phyloP scores from a whole-genome alignment of 2,888 invertebrate species.

The Dolichopus griseipennis region DNA sequence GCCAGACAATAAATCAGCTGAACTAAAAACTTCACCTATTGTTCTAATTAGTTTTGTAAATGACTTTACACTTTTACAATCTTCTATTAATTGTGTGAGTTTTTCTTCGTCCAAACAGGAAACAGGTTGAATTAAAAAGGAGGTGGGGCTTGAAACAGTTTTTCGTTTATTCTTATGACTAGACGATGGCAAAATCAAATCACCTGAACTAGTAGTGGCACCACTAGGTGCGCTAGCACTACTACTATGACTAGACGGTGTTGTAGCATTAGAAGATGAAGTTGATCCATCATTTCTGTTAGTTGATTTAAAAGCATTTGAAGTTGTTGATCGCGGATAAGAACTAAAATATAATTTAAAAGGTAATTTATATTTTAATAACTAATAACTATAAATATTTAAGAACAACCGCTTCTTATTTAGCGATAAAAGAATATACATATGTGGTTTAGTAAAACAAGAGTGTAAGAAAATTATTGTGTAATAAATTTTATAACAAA shows the following conservation, averaged over 20 bases:
- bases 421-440: too few relatives aligned
- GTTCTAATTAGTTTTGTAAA: constrained; percentile 66
- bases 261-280: constrained; percentile 8
- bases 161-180: constrained; percentile 22
- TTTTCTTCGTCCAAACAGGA: constrained; percentile 65
- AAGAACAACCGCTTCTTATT: too few relatives aligned
- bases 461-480: too few relatives aligned
- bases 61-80: constrained; percentile 58
- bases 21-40: constrained; percentile 66
- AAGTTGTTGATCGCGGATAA: constrained; percentile 17
- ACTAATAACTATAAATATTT: too few relatives aligned
- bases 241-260: constrained; percentile 13
- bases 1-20: constrained; percentile 58
- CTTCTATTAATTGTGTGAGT: constrained; percentile 63
- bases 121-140: constrained; percentile 13
- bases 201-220: background rate
- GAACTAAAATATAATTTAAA: constrained; percentile 14
- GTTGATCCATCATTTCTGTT: constrained; percentile 14
- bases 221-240: background rate
- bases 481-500: too few relatives aligned
- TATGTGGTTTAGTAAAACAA: too few relatives aligned
- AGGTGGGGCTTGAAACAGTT: constrained; percentile 19
- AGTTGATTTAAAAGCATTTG: constrained; percentile 13
- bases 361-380: too few relatives aligned
- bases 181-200: background rate